A percentile compares a stretch with the other conserved stretches of the same genome.
Evolutionary conservation across 2,113 vertebrate species (phyloP).

Genomic region (Etia nguti): DNA sequence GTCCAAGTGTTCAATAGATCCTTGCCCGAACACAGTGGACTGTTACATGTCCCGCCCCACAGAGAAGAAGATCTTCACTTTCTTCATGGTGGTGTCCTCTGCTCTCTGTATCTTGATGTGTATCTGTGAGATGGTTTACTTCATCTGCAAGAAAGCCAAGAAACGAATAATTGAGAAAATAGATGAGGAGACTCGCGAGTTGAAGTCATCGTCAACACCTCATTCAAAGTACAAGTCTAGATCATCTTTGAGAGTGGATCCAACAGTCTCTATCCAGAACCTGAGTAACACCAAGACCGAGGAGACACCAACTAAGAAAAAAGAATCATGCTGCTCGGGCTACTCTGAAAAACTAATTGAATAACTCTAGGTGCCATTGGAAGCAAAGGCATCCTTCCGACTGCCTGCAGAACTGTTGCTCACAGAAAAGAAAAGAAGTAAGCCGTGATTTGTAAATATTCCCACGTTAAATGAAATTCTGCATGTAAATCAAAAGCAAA

Average conservation of each 20-base stretch:
- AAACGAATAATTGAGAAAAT: constrained; percentile 39
- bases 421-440: background rate
- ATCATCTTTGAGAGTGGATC: constrained; percentile 31
- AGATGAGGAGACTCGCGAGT: constrained; percentile 1
- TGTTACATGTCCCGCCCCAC: constrained; percentile 88
- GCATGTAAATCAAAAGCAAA: background rate
- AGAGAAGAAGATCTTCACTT: constrained; percentile 91
- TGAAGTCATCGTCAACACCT: background rate
- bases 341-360: background rate
- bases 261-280: constrained; percentile 51
- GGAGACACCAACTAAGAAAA: background rate
- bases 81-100: constrained; percentile 88
- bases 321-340: background rate
- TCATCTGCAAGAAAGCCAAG: constrained; percentile 74
- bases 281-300: constrained; percentile 29
- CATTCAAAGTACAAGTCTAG: constrained; percentile 18
- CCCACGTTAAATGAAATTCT: background rate
- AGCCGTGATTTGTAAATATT: background rate
- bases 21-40: constrained; percentile 88
- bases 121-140: constrained; percentile 82
- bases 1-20: constrained; percentile 76
- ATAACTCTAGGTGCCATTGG: background rate
- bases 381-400: background rate
- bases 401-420: background rate
- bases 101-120: constrained; percentile 81